Conservation (phyloP, 2,113 vertebrate species). For the Pseudolaguvia tuberculata region DNA sequence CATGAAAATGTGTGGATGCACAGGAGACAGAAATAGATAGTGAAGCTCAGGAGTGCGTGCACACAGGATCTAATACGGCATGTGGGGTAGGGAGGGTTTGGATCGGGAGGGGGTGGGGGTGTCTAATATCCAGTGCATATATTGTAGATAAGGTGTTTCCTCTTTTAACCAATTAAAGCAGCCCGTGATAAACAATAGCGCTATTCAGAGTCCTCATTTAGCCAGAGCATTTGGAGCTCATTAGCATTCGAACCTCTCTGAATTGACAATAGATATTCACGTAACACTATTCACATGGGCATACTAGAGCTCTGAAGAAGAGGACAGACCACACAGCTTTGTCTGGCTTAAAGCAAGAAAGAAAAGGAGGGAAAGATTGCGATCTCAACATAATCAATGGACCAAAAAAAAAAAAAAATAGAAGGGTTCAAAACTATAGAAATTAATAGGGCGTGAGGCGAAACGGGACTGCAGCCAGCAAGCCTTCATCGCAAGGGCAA, state of each 20-base stretch:
- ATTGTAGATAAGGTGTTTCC: conserved; percentile 39
- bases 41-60: neutral
- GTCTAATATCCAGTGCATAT: conserved; percentile 5
- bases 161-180: conserved; percentile 49
- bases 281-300: conserved; percentile 7
- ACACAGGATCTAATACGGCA: neutral
- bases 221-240: conserved; percentile 34
- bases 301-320: conserved; percentile 8
- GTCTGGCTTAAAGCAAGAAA: neutral
- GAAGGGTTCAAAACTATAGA: conserved; percentile 1
- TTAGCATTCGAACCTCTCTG: conserved; percentile 35
- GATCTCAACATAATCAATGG: conserved; percentile 25
- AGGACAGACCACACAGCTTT: neutral
- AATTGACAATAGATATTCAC: conserved; percentile 27
- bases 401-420: neutral
- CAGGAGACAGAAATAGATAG: conserved; percentile 11
- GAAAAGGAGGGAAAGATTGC: neutral
- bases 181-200: conserved; percentile 50
- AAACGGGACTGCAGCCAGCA: conserved; percentile 13
- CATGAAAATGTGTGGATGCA: neutral
- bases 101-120: too few relatives aligned
- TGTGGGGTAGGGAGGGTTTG: too few relatives aligned
- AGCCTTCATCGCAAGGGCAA: conserved; percentile 30
- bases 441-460: conserved; percentile 18
- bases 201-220: conserved; percentile 36